Base-by-base conservation (phyloP, 2,888 invertebrate species). In the Iselma pallidipennis region DNA sequence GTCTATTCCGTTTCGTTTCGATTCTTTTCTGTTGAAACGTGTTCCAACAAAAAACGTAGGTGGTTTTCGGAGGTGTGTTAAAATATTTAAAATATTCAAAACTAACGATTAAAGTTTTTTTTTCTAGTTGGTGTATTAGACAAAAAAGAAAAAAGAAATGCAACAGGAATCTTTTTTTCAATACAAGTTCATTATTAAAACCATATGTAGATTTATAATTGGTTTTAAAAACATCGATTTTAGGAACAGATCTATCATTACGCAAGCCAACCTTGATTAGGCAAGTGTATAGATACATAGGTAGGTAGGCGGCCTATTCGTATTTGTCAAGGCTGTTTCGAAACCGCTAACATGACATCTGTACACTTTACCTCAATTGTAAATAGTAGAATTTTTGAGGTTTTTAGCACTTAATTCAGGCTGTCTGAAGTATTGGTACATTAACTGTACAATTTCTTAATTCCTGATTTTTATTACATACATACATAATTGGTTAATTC, bases 291-390 rank as follows among this genome's bases (percentile, higher is more conserved):
- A 42, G 21, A 5, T 42, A 16, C 9, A 28, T 28, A 29, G 28
- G 12, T 55, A 63, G 59, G 63, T 63, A 63, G 63, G 59, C 63
- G 59, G 58, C 45, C 51, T 55, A 59, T 63, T 59, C 58, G 55
- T 37, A 52, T 63, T 63, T 63, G 59, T 63, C 63, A 63, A 63
- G 59, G 63, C 56, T 63, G 26, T 62, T 62, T 57, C 57, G 63
- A 55, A 63, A 57, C 54, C 57, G 53, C 56, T 23, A 58, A 45
- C 56, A 63, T 52, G 63, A 63, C 59, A 59, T 59, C 55, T 62
- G 48, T 52, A 33, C 29, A 49, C 14, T 57, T 52, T 21, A 42
- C 42, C 10, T 21, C 10, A 42, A 42, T 42, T 10, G 21, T 42
- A 21, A 42, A 42, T 42, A 42, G 21, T 42, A 19, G 42, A 42